Evolutionary conservation across 2,888 invertebrate genomes (phyloP), one percentile per base, ranked within the genome.

Genomic region (Unio delphinus): DNA sequence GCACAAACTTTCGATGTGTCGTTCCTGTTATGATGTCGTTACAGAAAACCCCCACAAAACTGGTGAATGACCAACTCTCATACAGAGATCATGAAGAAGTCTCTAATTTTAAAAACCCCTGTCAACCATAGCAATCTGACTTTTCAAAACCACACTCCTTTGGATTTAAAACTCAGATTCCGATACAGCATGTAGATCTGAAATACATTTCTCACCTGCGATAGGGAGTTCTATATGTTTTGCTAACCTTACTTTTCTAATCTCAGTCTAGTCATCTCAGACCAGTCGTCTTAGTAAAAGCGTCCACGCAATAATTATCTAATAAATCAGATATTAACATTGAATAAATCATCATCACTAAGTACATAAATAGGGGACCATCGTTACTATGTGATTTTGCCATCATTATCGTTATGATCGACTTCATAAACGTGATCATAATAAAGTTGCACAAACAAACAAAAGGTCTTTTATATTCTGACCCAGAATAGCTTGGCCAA

Each of bases 151-250:
- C 61, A 61, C 61, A 61, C n/a, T 61, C 45, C n/a, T 66, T 59
- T 8, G 66, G n/a, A 66, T 66, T 3, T 66, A 61, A 61, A 54
- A 60, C 26, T 66, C 66, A 20, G 26, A 18, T 30, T 61, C 61
- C n/a, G 67, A 67, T 18, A 61, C 55, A 20, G 55, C 67, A 67
- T 67, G 55, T 30, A 55, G 55, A 26, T 67, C 67, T 5, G 61
- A 60, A 8, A 56, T 61, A 67, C 61, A 61, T 1, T 55, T 67
- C 6, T 61, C 58, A 18, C n/a, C n/a, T n/a, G n/a, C n/a, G n/a
- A n/a, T n/a, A n/a, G n/a, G n/a, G n/a, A n/a, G n/a, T n/a, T n/a
- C n/a, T n/a, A n/a, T n/a, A n/a, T n/a, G n/a, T n/a, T n/a, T n/a
- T n/a, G n/a, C n/a, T 55, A 30, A 15, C 61, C 67, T 55, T 67